These are phyloP conservation scores for Aphaenogaster rudis DNA, from an alignment of 1,140 invertebrate genomes.

Conservation along the genomic window DNA sequence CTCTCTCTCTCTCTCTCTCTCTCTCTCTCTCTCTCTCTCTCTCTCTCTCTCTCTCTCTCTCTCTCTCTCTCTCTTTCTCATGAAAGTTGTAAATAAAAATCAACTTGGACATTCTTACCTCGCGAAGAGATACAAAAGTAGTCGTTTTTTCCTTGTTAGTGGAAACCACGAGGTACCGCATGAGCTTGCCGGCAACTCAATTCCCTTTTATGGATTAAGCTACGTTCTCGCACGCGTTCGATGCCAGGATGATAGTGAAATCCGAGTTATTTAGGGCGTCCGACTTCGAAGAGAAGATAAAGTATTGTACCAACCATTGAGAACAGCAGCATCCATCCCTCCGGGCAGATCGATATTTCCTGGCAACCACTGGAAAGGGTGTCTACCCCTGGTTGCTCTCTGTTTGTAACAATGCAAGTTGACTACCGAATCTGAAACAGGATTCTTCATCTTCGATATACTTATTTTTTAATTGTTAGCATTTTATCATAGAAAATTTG, in stretches of 20 bases:
- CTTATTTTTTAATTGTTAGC: neutral
- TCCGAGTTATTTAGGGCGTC: constrained; percentile 73
- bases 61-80: neutral
- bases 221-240: constrained; percentile 1
- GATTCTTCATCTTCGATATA: neutral
- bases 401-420: constrained; percentile 83
- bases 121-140: neutral
- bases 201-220: constrained; percentile 21
- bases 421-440: constrained; percentile 43
- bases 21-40: neutral
- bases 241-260: constrained; percentile 70
- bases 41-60: neutral
- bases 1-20: neutral
- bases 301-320: constrained; percentile 72
- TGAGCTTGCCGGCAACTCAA: constrained; percentile 7
- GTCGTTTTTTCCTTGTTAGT: neutral
- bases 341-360: constrained; percentile 82
- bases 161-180: too few species aligned
- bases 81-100: neutral
- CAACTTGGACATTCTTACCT: neutral
- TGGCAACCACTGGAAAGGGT: constrained; percentile 82
- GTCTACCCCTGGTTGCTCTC: constrained; percentile 70
- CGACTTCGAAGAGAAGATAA: constrained; percentile 71
- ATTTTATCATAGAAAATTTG: neutral
- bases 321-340: constrained; percentile 77